Percentiles rank a stretch among this genome's conserved stretches.
Evolutionary conservation across 1,140 invertebrate genomes (phyloP).

Genomic region (Procambarus virginalis): DNA sequence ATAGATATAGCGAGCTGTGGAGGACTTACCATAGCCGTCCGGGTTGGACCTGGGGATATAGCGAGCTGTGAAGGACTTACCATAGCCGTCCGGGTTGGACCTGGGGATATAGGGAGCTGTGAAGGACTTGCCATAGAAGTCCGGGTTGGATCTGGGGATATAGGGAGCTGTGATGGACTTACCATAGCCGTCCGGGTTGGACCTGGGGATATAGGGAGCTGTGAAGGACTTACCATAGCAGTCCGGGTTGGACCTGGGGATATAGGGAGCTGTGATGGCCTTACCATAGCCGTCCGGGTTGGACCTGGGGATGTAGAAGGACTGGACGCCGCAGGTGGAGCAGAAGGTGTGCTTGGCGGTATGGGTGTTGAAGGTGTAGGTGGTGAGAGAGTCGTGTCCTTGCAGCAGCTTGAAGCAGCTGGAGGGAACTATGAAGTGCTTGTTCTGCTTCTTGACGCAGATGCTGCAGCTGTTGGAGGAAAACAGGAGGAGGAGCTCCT

Average conservation of each 20-base stretch:
- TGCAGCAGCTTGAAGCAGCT: slow-evolving; percentile 75
- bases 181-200: too few species aligned
- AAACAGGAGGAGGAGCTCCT: neutral
- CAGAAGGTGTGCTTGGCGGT: slow-evolving; percentile 78
- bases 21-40: slow-evolving; percentile 75
- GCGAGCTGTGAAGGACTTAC: neutral
- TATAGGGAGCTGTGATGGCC: neutral
- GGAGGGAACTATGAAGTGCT: slow-evolving; percentile 76
- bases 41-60: slow-evolving; percentile 77
- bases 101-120: too few species aligned
- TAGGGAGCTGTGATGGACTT: too few species aligned
- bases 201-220: too few species aligned
- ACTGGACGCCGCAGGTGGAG: slow-evolving; percentile 77
- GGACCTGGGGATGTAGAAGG: slow-evolving; percentile 77
- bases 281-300: slow-evolving; percentile 77
- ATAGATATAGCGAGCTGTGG: too few species aligned
- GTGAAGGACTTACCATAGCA: too few species aligned
- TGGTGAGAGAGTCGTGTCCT: slow-evolving; percentile 76
- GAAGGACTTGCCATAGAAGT: too few species aligned
- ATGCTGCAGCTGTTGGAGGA: slow-evolving; percentile 75
- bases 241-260: too few species aligned
- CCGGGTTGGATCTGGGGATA: too few species aligned
- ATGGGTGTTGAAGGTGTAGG: slow-evolving; percentile 77
- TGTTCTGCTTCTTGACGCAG: slow-evolving; percentile 77
- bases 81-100: too few species aligned